Base-by-base conservation (phyloP, 2,797 vertebrate species). In the Acipenser ruthenus region DNA sequence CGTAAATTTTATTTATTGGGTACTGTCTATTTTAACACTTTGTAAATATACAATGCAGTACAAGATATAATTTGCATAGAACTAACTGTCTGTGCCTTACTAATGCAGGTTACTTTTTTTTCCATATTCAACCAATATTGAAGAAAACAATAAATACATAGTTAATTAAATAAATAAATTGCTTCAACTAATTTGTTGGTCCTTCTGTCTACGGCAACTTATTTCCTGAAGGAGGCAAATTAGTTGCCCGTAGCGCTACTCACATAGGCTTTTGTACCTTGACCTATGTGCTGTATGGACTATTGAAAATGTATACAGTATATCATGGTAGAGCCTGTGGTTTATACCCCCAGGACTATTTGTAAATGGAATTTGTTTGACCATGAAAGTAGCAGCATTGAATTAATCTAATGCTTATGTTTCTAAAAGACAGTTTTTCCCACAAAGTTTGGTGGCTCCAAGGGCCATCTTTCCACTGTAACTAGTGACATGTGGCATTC, bases 401-500 rank as follows among this genome's bases (percentile, higher is more conserved):
- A 68, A 67, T 55, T 71, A 70, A 69, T 72, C 50, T 65, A 7
- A 65, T 48, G 49, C 55, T 13, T 49, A 7, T 62, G 63, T 69
- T 62, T 67, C 50, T 11, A 51, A 23, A 48, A 48, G 65, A 10
- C 15, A 37, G 23, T 37, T 37, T 37, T 37, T 37, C 37, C 37
- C 13, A 8, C 55, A 68, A 60, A 67, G 59, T 74, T 71, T 73
- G 70, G 73, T 70, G 72, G 68, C 77, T 71, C 55, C 52, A 65
- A 67, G 70, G 69, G 70, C 61, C 63, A 67, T 71, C 23, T 74
- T 77, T 69, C 75, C 69, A 74, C 70, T 74, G 71, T 78, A 68
- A 52, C 76, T 69, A 68, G 71, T 83, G 83, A 83, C 81, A 77
- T 75, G 76, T 74, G 77, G 77, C 75, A 74, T 81, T 84, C 74